phyloP scores from a whole-genome alignment of 1,140 invertebrate species.

The fruit fly (Drosophila melanogaster) region DNA sequence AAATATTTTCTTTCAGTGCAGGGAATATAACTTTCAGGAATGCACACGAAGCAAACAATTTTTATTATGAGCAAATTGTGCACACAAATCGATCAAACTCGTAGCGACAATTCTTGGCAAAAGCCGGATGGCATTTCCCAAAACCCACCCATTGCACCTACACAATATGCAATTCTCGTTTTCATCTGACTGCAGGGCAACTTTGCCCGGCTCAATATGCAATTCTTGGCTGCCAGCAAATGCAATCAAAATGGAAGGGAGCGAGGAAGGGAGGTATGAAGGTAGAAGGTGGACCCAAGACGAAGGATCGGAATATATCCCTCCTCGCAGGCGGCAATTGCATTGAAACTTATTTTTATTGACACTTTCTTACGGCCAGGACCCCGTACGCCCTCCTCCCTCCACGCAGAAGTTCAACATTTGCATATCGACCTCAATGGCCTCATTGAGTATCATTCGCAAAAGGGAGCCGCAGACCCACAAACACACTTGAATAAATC shows the following conservation, averaged over 20 bases:
- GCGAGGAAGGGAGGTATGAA: not conserved
- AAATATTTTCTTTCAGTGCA: constrained; percentile 4
- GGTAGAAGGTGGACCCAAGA: not conserved
- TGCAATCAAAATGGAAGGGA: constrained; percentile 61
- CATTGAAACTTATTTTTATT: constrained; percentile 68
- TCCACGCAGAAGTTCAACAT: constrained; percentile 41
- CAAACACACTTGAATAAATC: constrained; percentile 4
- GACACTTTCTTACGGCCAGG: constrained; percentile 37
- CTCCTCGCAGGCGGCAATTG: constrained; percentile 38
- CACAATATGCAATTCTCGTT: constrained; percentile 34
- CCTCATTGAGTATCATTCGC: constrained; percentile 14
- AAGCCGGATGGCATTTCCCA: not conserved
- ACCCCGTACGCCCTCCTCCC: not conserved
- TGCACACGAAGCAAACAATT: constrained; percentile 9
- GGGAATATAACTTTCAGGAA: not conserved
- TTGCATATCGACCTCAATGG: constrained; percentile 46
- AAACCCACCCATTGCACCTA: constrained; percentile 5
- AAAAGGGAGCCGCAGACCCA: not conserved
- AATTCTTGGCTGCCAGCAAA: constrained; percentile 45
- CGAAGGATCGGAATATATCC: not conserved
- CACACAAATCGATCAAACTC: constrained; percentile 42
- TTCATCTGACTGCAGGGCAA: constrained; percentile 10
- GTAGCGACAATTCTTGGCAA: constrained; percentile 32
- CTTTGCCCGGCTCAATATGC: constrained; percentile 50
- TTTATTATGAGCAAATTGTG: constrained; percentile 38